phyloP scores from a whole-genome alignment of 2,113 vertebrate species.

The Pterocles burchelli region DNA sequence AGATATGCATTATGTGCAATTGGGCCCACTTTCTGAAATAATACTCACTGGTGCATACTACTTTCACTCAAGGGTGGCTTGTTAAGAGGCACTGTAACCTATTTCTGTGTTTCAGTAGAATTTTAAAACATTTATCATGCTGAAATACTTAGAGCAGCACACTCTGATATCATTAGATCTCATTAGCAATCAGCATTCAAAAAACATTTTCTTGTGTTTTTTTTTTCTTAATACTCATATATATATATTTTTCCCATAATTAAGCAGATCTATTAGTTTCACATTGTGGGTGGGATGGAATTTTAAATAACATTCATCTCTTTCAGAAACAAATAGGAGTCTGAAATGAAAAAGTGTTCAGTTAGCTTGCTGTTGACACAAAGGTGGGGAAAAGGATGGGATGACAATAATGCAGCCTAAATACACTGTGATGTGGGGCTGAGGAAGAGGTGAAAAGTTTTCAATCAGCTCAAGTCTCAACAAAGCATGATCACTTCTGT shows the following conservation, averaged over 20 bases:
- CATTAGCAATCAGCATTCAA: constrained; percentile 76
- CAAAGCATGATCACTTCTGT: constrained; percentile 34
- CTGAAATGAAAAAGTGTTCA: constrained; percentile 58
- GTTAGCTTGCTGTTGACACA: constrained; percentile 50
- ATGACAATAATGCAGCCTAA: constrained; percentile 24
- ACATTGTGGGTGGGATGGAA: constrained; percentile 71
- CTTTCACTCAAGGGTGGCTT: constrained; percentile 42
- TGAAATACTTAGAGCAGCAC: constrained; percentile 58
- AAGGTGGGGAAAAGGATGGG: constrained; percentile 23
- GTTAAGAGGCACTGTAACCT: constrained; percentile 49
- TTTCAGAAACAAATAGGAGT: constrained; percentile 69
- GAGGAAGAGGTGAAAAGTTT: neutral
- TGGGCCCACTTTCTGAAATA: constrained; percentile 1
- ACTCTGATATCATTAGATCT: constrained; percentile 73
- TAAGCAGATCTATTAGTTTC: constrained; percentile 77
- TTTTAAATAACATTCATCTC: constrained; percentile 75
- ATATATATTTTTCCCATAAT: constrained; percentile 58
- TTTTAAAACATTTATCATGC: constrained; percentile 65
- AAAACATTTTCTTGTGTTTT: constrained; percentile 66
- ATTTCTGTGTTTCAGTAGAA: constrained; percentile 28
- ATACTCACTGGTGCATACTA: neutral
- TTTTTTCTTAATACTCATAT: too few species aligned
- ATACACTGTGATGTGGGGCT: neutral
- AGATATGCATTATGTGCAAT: neutral
- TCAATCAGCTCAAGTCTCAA: neutral